These are phyloP conservation scores for Pterocles orientalis DNA, from an alignment of 2,113 vertebrate species.

Conservation along the genomic window DNA sequence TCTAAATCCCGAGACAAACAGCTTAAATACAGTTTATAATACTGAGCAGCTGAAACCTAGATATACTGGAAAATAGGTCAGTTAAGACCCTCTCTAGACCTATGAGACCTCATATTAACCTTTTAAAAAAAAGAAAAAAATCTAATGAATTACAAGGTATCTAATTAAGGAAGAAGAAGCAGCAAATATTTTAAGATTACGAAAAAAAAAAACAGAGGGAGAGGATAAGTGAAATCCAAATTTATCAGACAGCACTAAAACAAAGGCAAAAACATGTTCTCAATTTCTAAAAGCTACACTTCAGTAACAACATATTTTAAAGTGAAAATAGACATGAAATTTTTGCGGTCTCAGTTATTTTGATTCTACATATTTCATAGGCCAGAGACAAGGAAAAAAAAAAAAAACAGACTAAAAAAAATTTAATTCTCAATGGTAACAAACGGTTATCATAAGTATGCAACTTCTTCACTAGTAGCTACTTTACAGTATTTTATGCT, in stretches of 20 bases:
- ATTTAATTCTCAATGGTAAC: neutral
- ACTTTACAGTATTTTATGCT: neutral
- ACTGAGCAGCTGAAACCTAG: neutral
- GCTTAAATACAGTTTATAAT: neutral
- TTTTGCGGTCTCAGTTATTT: neutral
- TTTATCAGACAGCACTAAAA: neutral
- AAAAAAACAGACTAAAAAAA: neutral
- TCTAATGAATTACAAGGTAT: neutral
- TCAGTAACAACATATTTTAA: neutral
- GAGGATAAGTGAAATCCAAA: neutral
- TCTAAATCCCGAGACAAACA: neutral
- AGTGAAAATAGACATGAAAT: neutral
- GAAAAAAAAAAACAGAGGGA: neutral
- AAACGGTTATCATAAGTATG: neutral
- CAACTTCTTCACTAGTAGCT: neutral
- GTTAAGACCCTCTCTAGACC: neutral
- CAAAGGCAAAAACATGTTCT: neutral
- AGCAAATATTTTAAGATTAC: neutral
- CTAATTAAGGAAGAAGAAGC: neutral
- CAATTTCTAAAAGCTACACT: neutral
- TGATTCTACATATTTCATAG: neutral
- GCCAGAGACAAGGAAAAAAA: neutral
- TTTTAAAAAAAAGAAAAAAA: neutral
- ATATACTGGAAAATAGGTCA: neutral
- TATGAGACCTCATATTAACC: neutral